Percentiles rank a stretch among this genome's conserved stretches.
Conservation (phyloP, 2,888 invertebrate genomes). For the Drosophila greeni region DNA sequence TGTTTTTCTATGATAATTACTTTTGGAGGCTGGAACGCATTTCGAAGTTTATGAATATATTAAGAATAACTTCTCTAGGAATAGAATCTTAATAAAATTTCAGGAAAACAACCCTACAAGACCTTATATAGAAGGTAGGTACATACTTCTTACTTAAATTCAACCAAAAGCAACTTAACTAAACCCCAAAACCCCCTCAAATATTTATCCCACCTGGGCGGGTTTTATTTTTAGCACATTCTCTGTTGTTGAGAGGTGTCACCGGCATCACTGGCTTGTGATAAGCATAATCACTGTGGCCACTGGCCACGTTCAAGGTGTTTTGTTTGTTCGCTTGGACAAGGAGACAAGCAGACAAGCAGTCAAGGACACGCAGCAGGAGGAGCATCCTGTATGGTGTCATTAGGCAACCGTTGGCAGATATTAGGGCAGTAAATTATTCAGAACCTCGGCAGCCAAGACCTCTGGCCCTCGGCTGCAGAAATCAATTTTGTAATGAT, state of each 20-base stretch:
- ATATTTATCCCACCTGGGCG: too few relatives aligned
- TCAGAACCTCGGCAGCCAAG: conserved; percentile 34
- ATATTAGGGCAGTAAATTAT: conserved; percentile 67
- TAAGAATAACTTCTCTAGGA: neutral
- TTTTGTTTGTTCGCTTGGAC: conserved; percentile 53
- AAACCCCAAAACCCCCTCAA: neutral
- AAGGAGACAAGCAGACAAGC: neutral
- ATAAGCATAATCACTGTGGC: conserved; percentile 37
- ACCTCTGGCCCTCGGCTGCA: neutral
- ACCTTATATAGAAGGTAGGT: too few relatives aligned
- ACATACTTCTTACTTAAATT: neutral
- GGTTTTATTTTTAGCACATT: neutral
- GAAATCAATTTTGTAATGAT: conserved; percentile 38
- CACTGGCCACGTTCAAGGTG: conserved; percentile 44
- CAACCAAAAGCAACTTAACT: neutral
- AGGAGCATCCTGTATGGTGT: conserved; percentile 30
- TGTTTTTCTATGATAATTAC: neutral
- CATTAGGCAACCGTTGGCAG: conserved; percentile 57
- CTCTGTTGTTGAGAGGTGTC: conserved; percentile 4
- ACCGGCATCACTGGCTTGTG: conserved; percentile 17
- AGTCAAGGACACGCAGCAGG: conserved; percentile 1
- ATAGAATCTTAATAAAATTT: neutral
- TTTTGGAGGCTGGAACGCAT: neutral
- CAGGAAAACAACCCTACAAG: neutral
- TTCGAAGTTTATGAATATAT: neutral